Percentiles rank a stretch among this genome's conserved stretches.
Evolutionary conservation across 2,797 vertebrate species (phyloP).

Genomic region (Salmo trutta): DNA sequence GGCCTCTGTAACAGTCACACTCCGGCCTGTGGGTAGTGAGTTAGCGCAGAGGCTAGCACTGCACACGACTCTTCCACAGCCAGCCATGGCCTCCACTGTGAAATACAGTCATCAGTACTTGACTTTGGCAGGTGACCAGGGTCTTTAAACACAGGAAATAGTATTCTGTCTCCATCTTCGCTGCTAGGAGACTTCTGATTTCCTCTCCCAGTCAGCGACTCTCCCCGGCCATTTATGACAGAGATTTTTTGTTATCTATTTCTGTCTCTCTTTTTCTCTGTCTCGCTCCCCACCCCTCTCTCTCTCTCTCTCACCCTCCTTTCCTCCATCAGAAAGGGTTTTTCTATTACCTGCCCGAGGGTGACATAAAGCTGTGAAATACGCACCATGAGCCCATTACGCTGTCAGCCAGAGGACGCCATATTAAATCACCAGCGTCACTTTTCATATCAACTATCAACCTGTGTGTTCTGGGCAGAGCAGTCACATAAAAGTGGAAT

Average conservation of each 20-base stretch:
- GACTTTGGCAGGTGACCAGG: conserved; percentile 26
- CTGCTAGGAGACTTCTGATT: conserved; percentile 16
- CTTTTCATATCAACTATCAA: conserved; percentile 2
- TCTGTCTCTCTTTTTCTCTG: neutral
- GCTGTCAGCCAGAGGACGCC: conserved; percentile 35
- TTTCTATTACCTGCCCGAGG: conserved; percentile 33
- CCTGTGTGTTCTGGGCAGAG: conserved; percentile 4
- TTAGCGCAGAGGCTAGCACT: neutral
- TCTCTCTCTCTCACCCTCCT: no score
- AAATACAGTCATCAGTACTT: conserved; percentile 39
- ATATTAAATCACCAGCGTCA: conserved; percentile 27
- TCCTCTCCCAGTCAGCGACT: neutral
- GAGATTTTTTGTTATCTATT: neutral
- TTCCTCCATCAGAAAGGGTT: conserved; percentile 10
- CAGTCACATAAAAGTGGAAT: conserved; percentile 14
- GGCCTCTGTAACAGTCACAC: conserved; percentile 21
- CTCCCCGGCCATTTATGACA: conserved; percentile 5
- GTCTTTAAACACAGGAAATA: conserved; percentile 27
- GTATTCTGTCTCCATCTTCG: conserved; percentile 4
- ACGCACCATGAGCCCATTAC: conserved; percentile 18
- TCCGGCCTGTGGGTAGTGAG: conserved; percentile 4
- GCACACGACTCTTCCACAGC: neutral
- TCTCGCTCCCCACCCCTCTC: no score
- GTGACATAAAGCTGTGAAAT: conserved; percentile 29
- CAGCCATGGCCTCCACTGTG: conserved; percentile 16